These are phyloP conservation scores for Darevskia nairensis DNA, from an alignment of 2,797 vertebrate species.

Conservation along the genomic window DNA sequence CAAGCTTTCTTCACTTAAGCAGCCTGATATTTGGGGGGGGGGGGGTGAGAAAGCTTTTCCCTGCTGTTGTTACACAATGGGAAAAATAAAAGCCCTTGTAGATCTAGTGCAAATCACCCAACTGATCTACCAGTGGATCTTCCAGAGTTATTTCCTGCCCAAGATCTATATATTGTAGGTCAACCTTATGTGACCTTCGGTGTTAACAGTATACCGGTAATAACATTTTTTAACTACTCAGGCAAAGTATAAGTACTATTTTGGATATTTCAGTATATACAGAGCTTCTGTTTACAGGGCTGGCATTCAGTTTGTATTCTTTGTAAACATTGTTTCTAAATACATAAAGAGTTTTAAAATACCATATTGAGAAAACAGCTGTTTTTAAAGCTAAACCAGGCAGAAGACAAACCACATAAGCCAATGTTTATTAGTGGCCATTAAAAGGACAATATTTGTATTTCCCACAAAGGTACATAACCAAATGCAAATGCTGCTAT, in stretches of 20 bases:
- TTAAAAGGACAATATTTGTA: constrained; percentile 60
- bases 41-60: not conserved
- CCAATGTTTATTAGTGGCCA: constrained; percentile 52
- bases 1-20: not conserved
- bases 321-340: constrained; percentile 47
- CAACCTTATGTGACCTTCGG: constrained; percentile 1
- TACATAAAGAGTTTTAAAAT: constrained; percentile 59
- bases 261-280: not conserved
- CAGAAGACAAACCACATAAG: constrained; percentile 62
- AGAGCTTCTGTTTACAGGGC: not conserved
- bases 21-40: not conserved
- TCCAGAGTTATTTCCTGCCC: no score
- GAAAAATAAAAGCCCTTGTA: not conserved
- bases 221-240: constrained; percentile 12
- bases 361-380: constrained; percentile 50
- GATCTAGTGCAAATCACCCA: not conserved
- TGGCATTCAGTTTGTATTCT: constrained; percentile 39
- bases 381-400: constrained; percentile 56
- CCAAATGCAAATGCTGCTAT: not conserved
- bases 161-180: not conserved
- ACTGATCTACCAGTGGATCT: not conserved
- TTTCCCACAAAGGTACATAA: constrained; percentile 37
- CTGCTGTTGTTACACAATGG: not conserved
- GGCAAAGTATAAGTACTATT: constrained; percentile 9
- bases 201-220: constrained; percentile 37